A percentile compares a stretch with the other conserved stretches of the same genome.
phyloP scores from a whole-genome alignment of 2,888 invertebrate species.

The Tholera decimalis region DNA sequence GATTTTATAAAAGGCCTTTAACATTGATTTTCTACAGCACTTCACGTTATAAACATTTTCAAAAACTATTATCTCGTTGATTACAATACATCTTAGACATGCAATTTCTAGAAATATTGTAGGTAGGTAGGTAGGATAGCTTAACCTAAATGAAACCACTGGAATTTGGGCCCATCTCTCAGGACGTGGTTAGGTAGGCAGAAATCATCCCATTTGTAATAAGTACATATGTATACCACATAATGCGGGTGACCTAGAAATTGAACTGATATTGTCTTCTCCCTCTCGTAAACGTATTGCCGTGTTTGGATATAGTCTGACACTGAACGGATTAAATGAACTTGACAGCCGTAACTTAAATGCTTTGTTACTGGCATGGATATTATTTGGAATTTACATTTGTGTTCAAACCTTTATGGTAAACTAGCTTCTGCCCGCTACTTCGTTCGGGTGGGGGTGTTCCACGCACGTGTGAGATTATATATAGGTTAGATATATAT shows the following conservation, averaged over 20 bases:
- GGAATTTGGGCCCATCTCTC: not conserved
- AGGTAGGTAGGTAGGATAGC: no score
- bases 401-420: no score
- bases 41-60: not conserved
- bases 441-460: no score
- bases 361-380: constrained; percentile 26
- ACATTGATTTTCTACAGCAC: not conserved
- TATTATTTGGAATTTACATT: no score
- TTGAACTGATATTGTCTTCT: not conserved
- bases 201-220: not conserved
- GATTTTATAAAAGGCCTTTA: not conserved
- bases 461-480: no score
- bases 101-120: not conserved
- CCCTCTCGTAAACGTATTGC: constrained; percentile 17
- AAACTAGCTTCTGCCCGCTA: no score
- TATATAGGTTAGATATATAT: no score
- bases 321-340: constrained; percentile 39
- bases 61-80: not conserved
- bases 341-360: constrained; percentile 51
- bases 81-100: not conserved
- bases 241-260: constrained; percentile 35
- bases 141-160: not conserved
- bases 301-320: constrained; percentile 29
- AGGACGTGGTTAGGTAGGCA: not conserved
- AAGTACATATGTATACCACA: not conserved